Conservation (phyloP, 2,888 invertebrate species). For the Xanthostigma xanthostigma region DNA sequence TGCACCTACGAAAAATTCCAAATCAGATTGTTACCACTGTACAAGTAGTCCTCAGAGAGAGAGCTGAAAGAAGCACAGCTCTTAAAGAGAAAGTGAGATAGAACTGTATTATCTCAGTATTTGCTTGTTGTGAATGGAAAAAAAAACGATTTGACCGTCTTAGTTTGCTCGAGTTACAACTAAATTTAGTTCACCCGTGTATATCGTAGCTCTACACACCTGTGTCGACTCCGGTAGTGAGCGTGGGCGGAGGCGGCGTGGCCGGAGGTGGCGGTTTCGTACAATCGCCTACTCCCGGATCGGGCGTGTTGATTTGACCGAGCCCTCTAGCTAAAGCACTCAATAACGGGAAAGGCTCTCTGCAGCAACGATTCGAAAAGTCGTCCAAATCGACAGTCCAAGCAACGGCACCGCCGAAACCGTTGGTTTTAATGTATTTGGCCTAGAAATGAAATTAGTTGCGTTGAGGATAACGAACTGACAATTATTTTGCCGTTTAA, state of each 20-base stretch:
- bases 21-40: neutral
- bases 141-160: too few species aligned
- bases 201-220: constrained; percentile 22
- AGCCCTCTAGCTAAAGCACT: constrained; percentile 63
- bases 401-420: constrained; percentile 67
- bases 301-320: constrained; percentile 38
- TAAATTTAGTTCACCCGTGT: too few species aligned
- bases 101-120: too few species aligned
- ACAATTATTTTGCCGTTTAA: neutral
- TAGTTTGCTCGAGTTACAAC: too few species aligned
- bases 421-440: constrained; percentile 53
- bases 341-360: constrained; percentile 61
- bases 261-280: constrained; percentile 53
- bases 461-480: neutral
- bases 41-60: too few species aligned
- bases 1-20: constrained; percentile 15
- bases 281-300: constrained; percentile 42
- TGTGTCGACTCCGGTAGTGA: constrained; percentile 51
- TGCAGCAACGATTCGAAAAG: constrained; percentile 71
- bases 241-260: constrained; percentile 61
- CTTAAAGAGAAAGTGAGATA: too few species aligned
- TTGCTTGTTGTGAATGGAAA: too few species aligned
- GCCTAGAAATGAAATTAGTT: constrained; percentile 29
- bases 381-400: constrained; percentile 86
- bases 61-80: too few species aligned